Evolutionary conservation across 2,888 invertebrate genomes (phyloP).

Genomic region (Suillia variegata): DNA sequence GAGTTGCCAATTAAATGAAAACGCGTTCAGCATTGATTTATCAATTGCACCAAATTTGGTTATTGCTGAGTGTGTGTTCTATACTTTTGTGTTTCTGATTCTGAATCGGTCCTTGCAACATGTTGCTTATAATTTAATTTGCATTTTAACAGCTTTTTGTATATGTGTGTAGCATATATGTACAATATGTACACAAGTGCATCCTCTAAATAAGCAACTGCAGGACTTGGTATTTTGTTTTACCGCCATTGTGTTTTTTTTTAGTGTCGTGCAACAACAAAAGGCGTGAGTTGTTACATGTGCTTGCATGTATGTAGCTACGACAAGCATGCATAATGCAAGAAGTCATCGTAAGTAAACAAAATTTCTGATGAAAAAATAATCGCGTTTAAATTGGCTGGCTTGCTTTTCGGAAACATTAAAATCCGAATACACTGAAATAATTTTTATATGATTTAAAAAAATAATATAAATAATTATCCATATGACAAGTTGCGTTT

Average conservation of each 20-base stretch:
- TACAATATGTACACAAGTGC: conserved; percentile 1
- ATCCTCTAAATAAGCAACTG: no score
- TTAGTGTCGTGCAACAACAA: conserved; percentile 28
- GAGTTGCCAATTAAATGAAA: background rate
- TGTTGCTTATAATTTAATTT: conserved; percentile 50
- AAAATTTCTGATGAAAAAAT: conserved; percentile 9
- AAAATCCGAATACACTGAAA: no score
- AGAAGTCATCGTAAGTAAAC: conserved; percentile 25
- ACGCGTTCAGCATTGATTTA: conserved; percentile 3
- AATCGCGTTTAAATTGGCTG: background rate
- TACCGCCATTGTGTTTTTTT: background rate
- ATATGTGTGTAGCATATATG: conserved; percentile 44
- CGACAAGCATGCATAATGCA: conserved; percentile 50
- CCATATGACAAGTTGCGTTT: no score
- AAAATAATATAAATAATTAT: no score
- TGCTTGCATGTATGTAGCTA: conserved; percentile 35
- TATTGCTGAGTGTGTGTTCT: background rate
- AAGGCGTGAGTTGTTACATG: conserved; percentile 53
- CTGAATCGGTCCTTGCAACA: background rate
- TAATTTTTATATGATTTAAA: no score
- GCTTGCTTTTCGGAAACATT: no score
- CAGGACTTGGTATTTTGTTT: no score
- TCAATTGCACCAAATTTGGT: conserved; percentile 2
- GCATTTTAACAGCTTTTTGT: conserved; percentile 56
- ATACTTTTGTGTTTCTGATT: no score